Evolutionary conservation across 2,113 vertebrate species (phyloP).

Genomic region (Oryzias celebensis): DNA sequence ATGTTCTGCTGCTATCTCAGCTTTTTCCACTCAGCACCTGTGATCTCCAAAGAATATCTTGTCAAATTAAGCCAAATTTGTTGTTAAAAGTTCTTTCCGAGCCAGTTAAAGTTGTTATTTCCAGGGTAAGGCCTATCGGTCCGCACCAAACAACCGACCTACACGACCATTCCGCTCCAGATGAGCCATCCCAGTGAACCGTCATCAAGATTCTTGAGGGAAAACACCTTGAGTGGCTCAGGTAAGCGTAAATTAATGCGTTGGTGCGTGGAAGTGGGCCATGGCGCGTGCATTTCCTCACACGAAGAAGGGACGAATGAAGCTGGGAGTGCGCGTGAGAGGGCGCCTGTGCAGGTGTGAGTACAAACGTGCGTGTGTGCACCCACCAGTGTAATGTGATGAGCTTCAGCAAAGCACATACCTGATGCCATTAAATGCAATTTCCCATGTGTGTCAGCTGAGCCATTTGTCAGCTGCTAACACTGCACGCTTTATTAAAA

Average conservation of each 20-base stretch:
- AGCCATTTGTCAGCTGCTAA: slow-evolving; percentile 82
- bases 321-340: slow-evolving; percentile 29
- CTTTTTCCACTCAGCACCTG: background rate
- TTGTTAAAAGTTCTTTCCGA: background rate
- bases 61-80: background rate
- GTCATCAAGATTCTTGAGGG: slow-evolving; percentile 65
- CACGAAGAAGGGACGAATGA: slow-evolving; percentile 21
- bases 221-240: slow-evolving; percentile 70
- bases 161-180: slow-evolving; percentile 9
- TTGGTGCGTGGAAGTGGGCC: slow-evolving; percentile 48
- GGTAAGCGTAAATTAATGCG: slow-evolving; percentile 60
- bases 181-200: slow-evolving; percentile 31
- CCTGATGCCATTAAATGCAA: slow-evolving; percentile 80
- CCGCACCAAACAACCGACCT: slow-evolving; percentile 5
- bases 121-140: background rate
- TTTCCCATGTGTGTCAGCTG: slow-evolving; percentile 77
- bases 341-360: slow-evolving; percentile 1
- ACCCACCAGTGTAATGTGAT: slow-evolving; percentile 73
- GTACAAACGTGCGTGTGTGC: slow-evolving; percentile 41
- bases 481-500: slow-evolving; percentile 82
- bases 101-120: background rate
- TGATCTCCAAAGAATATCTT: background rate
- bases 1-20: background rate
- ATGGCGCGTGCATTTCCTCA: slow-evolving; percentile 13
- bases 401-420: slow-evolving; percentile 78